A percentile compares a stretch with the other conserved stretches of the same genome.
phyloP scores from a whole-genome alignment of 2,888 invertebrate genomes.

The Epinotia bilunana region DNA sequence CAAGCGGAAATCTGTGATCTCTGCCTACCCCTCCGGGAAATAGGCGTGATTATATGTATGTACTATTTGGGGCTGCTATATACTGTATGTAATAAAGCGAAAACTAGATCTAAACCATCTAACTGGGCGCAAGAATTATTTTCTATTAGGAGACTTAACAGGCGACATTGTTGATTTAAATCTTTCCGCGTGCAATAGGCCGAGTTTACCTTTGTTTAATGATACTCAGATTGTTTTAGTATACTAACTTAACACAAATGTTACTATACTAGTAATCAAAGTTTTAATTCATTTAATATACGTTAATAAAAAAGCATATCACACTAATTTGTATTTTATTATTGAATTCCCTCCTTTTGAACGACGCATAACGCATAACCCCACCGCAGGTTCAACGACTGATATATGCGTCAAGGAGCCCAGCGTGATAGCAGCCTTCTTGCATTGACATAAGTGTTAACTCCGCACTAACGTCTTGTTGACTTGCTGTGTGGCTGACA shows the following conservation, averaged over 20 bases:
- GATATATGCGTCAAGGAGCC: no score
- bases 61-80: not conserved
- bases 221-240: not conserved
- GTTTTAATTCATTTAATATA: not conserved
- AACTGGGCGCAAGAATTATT: not conserved
- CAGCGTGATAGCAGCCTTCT: no score
- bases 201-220: not conserved
- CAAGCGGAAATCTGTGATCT: no score
- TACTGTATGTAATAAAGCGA: not conserved
- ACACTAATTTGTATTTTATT: not conserved
- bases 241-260: not conserved
- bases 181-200: no score
- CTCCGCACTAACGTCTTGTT: no score
- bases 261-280: not conserved
- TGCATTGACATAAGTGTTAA: no score
- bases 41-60: no score
- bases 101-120: not conserved
- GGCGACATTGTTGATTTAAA: not conserved
- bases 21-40: no score
- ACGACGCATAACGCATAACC: no score
- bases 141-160: not conserved
- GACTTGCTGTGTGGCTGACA: no score
- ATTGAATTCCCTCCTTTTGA: not conserved
- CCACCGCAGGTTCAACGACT: no score
- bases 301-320: slow-evolving; percentile 27